Evolutionary conservation across 2,888 invertebrate species (phyloP).

Genomic region (Pantelozetes paolii): DNA sequence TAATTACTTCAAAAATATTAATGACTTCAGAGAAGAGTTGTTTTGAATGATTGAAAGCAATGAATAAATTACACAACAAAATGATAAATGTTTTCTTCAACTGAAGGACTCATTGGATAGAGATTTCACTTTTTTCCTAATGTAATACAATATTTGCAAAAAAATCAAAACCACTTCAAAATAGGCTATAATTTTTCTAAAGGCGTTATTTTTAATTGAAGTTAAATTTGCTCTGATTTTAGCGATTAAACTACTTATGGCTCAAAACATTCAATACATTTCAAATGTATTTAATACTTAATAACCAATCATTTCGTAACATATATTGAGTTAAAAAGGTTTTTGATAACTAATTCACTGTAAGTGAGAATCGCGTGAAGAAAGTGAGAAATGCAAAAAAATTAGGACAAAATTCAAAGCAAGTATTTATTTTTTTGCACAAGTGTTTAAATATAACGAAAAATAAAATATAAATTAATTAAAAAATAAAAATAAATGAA

Average conservation of each 20-base stretch:
- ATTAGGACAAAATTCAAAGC: constrained; percentile 12
- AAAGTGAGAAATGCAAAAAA: neutral
- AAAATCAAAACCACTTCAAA: neutral
- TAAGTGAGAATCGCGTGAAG: neutral
- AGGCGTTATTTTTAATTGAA: neutral
- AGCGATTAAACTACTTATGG: constrained; percentile 5
- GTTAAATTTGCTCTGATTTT: neutral
- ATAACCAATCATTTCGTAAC: constrained; percentile 7
- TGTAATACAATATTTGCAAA: too few relatives aligned
- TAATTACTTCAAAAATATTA: neutral
- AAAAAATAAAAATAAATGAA: too few relatives aligned
- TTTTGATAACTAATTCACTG: too few relatives aligned
- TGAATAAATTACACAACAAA: neutral
- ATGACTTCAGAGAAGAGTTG: constrained; percentile 5
- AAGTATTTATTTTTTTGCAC: neutral
- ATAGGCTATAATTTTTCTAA: neutral
- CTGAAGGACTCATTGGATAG: neutral
- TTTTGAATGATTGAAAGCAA: constrained; percentile 9
- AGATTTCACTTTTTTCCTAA: constrained; percentile 4
- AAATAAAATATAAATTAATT: neutral
- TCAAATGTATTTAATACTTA: neutral
- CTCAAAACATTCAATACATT: neutral
- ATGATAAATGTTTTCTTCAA: neutral
- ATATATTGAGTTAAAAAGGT: neutral
- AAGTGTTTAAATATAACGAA: constrained; percentile 8